phyloP scores from a whole-genome alignment of 2,888 invertebrate genomes.

The Automeris io region DNA sequence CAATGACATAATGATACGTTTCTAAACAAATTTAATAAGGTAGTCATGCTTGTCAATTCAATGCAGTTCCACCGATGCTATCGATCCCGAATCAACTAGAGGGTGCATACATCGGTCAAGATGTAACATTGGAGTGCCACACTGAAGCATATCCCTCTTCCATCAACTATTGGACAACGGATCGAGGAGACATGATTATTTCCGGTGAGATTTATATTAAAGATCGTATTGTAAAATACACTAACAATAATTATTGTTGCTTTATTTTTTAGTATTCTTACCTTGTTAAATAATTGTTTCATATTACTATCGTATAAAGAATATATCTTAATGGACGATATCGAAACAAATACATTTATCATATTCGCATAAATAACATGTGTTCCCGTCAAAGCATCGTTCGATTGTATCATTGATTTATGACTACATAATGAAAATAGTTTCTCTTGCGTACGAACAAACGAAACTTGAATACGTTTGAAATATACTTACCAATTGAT shows the following conservation, averaged over 20 bases:
- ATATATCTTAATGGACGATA: conserved; percentile 24
- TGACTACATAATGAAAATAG: conserved; percentile 70
- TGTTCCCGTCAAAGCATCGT: conserved; percentile 54
- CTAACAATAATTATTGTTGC: background rate
- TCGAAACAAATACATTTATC: conserved; percentile 47
- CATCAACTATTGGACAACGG: conserved; percentile 96
- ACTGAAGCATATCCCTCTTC: conserved; percentile 95
- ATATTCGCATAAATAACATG: conserved; percentile 57
- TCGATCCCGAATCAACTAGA: conserved; percentile 95
- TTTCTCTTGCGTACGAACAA: conserved; percentile 41
- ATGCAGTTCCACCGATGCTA: conserved; percentile 93
- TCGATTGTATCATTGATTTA: conserved; percentile 69
- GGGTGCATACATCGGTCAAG: conserved; percentile 92
- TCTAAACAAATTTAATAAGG: too few relatives aligned
- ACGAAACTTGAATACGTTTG: conserved; percentile 30
- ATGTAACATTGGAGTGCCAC: conserved; percentile 92
- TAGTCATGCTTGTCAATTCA: conserved; percentile 1
- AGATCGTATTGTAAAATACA: background rate
- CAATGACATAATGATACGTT: background rate
- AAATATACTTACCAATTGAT: conserved; percentile 30
- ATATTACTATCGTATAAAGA: background rate
- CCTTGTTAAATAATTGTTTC: conserved; percentile 1
- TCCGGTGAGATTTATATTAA: conserved; percentile 81
- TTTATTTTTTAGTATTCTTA: too few relatives aligned
- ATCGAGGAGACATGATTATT: conserved; percentile 94